These are phyloP conservation scores for Carcina quercana DNA, from an alignment of 2,888 invertebrate species.

Conservation along the genomic window DNA sequence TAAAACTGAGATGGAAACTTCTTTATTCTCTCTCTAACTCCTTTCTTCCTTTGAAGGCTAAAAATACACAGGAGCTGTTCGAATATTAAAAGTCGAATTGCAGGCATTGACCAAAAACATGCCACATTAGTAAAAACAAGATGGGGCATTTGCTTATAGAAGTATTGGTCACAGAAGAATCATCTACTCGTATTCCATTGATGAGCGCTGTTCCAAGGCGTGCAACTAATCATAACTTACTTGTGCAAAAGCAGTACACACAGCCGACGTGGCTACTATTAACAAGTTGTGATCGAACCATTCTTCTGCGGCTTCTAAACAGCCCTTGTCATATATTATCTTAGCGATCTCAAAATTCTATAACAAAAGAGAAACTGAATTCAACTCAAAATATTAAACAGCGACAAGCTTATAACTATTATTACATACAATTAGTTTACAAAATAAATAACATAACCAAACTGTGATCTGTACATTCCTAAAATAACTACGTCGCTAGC, in stretches of 20 bases:
- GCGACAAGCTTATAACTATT: neutral
- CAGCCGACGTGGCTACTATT: conserved; percentile 90
- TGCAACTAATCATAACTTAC: conserved; percentile 78
- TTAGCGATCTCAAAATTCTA: conserved; percentile 87
- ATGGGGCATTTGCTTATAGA: too few species aligned
- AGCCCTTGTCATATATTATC: conserved; percentile 94
- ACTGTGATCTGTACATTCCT: too few species aligned
- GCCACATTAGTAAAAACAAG: too few species aligned
- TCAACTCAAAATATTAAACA: conserved; percentile 24
- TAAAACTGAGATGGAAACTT: too few species aligned
- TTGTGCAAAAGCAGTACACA: conserved; percentile 95
- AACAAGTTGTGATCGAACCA: conserved; percentile 97
- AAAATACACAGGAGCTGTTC: too few species aligned
- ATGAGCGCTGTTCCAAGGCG: too few species aligned
- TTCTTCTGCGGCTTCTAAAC: conserved; percentile 93
- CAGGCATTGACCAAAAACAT: too few species aligned
- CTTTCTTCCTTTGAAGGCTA: too few species aligned
- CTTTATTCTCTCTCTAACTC: too few species aligned
- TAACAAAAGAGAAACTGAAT: conserved; percentile 54
- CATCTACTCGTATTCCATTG: too few species aligned
- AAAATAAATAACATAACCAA: conserved; percentile 5
- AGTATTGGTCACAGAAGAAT: too few species aligned
- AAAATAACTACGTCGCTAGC: neutral
- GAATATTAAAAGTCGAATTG: too few species aligned
- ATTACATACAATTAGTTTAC: conserved; percentile 5